Conservation (phyloP, 2,888 invertebrate species). For the Branchipolynoe longqiensis region DNA sequence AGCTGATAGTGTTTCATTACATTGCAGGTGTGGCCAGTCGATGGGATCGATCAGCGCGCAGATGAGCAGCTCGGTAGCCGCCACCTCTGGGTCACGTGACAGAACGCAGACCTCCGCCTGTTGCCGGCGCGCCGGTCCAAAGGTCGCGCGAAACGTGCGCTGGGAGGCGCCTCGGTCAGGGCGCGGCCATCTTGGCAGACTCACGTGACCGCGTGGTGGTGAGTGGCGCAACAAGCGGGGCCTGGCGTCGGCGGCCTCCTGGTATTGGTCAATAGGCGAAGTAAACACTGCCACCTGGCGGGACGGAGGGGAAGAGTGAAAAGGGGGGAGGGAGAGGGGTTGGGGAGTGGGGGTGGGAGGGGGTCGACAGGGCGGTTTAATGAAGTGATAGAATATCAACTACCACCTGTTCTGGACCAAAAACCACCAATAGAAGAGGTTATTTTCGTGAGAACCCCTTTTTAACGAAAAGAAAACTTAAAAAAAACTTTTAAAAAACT, state of each 20-base stretch:
- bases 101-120: neutral
- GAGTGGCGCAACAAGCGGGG: neutral
- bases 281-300: neutral
- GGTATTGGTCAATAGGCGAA: neutral
- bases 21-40: conserved; percentile 2
- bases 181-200: neutral
- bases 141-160: neutral
- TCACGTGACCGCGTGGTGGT: neutral
- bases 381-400: neutral
- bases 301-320: neutral
- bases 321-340: neutral
- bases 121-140: neutral
- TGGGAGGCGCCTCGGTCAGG: neutral
- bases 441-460: too few species aligned
- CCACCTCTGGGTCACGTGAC: conserved; percentile 32
- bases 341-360: neutral
- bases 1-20: neutral
- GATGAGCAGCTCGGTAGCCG: conserved; percentile 18
- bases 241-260: neutral
- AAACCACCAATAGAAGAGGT: too few species aligned
- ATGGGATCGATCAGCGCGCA: neutral
- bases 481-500: too few species aligned
- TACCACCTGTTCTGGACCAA: too few species aligned
- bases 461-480: too few species aligned
- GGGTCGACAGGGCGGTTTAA: neutral